These are phyloP conservation scores for Spodoptera exigua DNA, from an alignment of 2,888 invertebrate species.

Conservation along the genomic window DNA sequence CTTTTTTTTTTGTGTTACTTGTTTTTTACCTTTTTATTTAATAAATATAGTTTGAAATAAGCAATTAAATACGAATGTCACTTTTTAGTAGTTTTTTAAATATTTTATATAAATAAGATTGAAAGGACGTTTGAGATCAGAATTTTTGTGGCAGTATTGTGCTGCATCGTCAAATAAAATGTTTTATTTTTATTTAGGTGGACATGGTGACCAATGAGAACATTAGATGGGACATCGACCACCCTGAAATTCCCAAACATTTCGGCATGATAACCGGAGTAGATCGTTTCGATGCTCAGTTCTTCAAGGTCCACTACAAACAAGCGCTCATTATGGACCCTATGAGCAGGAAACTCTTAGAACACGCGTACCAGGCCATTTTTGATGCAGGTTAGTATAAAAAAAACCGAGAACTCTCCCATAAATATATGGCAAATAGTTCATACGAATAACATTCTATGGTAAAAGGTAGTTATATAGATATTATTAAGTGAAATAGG, in stretches of 20 bases:
- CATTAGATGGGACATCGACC: slow-evolving; percentile 69
- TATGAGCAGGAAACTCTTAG: slow-evolving; percentile 91
- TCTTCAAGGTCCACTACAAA: slow-evolving; percentile 91
- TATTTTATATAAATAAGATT: too few species aligned
- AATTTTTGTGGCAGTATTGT: too few species aligned
- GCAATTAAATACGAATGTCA: neutral
- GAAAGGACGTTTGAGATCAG: too few species aligned
- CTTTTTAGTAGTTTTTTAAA: too few species aligned
- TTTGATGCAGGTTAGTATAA: slow-evolving; percentile 90
- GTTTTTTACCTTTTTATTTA: too few species aligned
- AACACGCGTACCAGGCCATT: slow-evolving; percentile 91
- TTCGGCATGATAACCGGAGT: slow-evolving; percentile 90
- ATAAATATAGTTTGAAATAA: neutral
- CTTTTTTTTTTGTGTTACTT: too few species aligned
- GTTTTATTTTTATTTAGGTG: slow-evolving; percentile 75
- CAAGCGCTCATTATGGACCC: slow-evolving; percentile 91
- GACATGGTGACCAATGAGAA: slow-evolving; percentile 90
- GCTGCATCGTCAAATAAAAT: too few species aligned
- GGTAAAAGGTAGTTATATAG: too few species aligned
- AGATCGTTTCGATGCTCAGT: slow-evolving; percentile 91
- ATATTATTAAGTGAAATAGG: too few species aligned
- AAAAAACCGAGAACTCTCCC: too few species aligned
- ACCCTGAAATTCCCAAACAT: slow-evolving; percentile 91
- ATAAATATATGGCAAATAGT: too few species aligned
- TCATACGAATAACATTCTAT: too few species aligned